Conservation (phyloP, 2,888 invertebrate genomes). For the Agrotis puta region DNA sequence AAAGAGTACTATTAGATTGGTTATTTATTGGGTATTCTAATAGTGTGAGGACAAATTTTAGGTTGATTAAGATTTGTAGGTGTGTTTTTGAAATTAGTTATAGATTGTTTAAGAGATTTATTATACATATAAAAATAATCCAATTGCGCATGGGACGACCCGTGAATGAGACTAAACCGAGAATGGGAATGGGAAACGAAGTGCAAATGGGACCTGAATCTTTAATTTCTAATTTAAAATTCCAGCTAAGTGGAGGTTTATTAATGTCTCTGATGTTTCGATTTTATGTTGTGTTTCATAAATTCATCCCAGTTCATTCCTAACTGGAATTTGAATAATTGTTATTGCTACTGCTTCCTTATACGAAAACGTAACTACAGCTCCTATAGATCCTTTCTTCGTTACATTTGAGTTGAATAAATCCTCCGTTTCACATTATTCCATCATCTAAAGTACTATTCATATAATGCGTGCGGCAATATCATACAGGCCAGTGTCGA, state of each 20-base stretch:
- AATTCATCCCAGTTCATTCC: not conserved
- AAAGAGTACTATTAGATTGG: conserved; percentile 64
- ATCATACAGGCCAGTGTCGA: conserved; percentile 79
- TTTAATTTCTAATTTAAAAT: no score
- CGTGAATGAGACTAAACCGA: no score
- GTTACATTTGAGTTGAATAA: conserved; percentile 35
- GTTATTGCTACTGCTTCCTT: conserved; percentile 6
- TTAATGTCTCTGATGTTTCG: no score
- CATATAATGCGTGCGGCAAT: conserved; percentile 65
- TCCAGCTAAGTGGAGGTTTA: no score
- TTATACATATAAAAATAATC: no score
- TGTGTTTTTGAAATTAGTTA: conserved; percentile 6
- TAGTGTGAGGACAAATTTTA: conserved; percentile 38
- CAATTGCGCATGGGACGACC: no score
- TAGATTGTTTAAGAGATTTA: not conserved
- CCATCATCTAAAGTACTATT: conserved; percentile 50
- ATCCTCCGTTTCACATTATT: conserved; percentile 41
- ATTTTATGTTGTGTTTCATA: no score
- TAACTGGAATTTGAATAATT: not conserved
- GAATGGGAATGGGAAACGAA: no score
- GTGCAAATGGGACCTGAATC: no score
- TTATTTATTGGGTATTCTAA: conserved; percentile 59
- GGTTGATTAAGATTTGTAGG: not conserved
- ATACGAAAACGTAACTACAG: not conserved
- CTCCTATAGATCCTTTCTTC: not conserved